Evolutionary conservation across 2,888 invertebrate species (phyloP).

Genomic region (Zootermopsis nevadensis): DNA sequence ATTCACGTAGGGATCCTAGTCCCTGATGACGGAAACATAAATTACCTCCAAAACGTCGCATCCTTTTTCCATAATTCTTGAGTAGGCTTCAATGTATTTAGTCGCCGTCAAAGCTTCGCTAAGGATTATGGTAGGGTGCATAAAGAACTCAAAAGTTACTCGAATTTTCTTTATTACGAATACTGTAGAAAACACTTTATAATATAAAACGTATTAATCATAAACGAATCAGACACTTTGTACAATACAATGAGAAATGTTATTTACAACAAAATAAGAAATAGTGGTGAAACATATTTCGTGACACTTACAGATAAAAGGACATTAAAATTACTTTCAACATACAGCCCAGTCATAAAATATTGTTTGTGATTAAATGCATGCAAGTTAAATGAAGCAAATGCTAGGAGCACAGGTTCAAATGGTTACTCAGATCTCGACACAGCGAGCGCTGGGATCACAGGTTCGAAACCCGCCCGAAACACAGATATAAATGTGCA

Average conservation of each 20-base stretch:
- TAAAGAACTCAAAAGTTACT: background rate
- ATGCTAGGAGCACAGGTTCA: background rate
- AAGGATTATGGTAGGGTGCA: background rate
- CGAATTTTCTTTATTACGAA: background rate
- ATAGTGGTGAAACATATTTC: background rate
- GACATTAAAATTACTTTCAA: background rate
- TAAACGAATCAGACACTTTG: background rate
- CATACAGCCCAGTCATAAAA: background rate
- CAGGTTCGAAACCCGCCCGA: no score
- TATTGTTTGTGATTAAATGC: background rate
- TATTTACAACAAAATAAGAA: background rate
- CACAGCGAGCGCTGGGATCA: no score
- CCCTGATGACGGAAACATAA: no score
- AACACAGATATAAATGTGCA: no score
- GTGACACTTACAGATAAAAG: background rate
- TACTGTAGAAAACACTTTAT: conserved; percentile 4
- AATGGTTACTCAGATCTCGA: no score
- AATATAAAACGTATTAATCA: background rate
- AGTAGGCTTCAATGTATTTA: no score
- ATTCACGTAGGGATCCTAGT: no score
- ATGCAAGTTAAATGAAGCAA: background rate
- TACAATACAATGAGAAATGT: background rate
- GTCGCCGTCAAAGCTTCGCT: background rate
- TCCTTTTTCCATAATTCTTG: no score
- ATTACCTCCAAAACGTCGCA: no score